Evolutionary conservation across 1,140 invertebrate species (phyloP).

Genomic region (Drosophila sturtevanti): DNA sequence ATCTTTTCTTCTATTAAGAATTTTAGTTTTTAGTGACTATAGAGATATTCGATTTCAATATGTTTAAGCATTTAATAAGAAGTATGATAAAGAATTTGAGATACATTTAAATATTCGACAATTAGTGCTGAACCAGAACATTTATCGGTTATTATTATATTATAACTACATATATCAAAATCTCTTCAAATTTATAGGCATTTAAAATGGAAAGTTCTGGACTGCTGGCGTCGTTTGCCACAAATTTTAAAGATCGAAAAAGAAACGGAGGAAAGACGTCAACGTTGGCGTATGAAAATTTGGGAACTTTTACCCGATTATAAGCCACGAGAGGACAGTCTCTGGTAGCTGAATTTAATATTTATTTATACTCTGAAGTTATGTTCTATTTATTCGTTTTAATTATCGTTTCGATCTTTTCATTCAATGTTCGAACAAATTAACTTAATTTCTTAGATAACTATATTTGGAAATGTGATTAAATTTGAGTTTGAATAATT

Average conservation of each 20-base stretch:
- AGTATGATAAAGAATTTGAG: no score
- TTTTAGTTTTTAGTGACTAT: no score
- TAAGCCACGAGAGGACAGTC: slow-evolving; percentile 82
- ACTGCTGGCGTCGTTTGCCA: slow-evolving; percentile 86
- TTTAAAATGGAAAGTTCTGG: slow-evolving; percentile 85
- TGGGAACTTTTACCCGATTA: slow-evolving; percentile 87
- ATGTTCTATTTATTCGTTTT: slow-evolving; percentile 14
- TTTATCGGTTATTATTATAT: no score
- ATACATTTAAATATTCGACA: no score
- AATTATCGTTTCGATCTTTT: slow-evolving; percentile 15
- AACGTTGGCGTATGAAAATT: slow-evolving; percentile 87
- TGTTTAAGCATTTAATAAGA: no score
- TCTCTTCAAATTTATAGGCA: slow-evolving; percentile 53
- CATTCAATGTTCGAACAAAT: background rate
- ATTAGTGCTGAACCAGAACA: no score
- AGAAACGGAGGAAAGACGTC: slow-evolving; percentile 86
- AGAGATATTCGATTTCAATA: no score
- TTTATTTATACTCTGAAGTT: background rate
- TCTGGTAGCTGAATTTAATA: slow-evolving; percentile 70
- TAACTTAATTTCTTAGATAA: background rate
- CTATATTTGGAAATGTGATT: slow-evolving; percentile 7
- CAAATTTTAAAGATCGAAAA: slow-evolving; percentile 85
- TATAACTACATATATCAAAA: background rate
- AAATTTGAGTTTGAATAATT: slow-evolving; percentile 27
- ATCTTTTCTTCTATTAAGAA: no score